Percentiles rank a stretch among this genome's conserved stretches.
Evolutionary conservation across 2,888 invertebrate species (phyloP).

Genomic region (Osmoderma eremita): DNA sequence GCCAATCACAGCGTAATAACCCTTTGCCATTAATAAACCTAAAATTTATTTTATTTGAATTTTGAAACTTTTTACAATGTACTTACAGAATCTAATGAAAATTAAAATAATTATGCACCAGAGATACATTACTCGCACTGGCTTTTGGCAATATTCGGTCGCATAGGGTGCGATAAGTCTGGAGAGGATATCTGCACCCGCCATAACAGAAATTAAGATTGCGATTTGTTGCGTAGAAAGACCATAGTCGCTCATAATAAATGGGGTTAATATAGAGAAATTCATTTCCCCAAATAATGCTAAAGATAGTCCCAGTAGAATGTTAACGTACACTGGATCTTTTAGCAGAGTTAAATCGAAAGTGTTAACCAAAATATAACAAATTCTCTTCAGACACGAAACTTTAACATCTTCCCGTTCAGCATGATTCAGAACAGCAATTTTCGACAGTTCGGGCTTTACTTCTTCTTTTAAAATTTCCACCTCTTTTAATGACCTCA

Average conservation of each 20-base stretch:
- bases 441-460: too few species aligned
- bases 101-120: slow-evolving; percentile 70
- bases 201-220: slow-evolving; percentile 71
- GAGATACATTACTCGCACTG: slow-evolving; percentile 73
- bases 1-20: slow-evolving; percentile 58
- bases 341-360: slow-evolving; percentile 73
- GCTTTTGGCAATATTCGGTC: slow-evolving; percentile 70
- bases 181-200: slow-evolving; percentile 67
- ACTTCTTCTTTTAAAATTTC: too few species aligned
- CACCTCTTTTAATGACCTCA: too few species aligned
- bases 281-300: slow-evolving; percentile 77
- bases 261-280: slow-evolving; percentile 73
- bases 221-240: slow-evolving; percentile 71
- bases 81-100: slow-evolving; percentile 72
- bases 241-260: slow-evolving; percentile 73
- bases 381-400: slow-evolving; percentile 47
- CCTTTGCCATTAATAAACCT: slow-evolving; percentile 61
- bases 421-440: too few species aligned
- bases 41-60: slow-evolving; percentile 14
- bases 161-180: slow-evolving; percentile 74
- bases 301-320: slow-evolving; percentile 74
- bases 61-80: not conserved
- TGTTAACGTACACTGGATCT: slow-evolving; percentile 74
- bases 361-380: slow-evolving; percentile 64
- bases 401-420: too few species aligned